Evolutionary conservation across 2,113 vertebrate species (phyloP), one percentile per base, ranked within the genome.

Genomic region (Syngnathus scovelli): DNA sequence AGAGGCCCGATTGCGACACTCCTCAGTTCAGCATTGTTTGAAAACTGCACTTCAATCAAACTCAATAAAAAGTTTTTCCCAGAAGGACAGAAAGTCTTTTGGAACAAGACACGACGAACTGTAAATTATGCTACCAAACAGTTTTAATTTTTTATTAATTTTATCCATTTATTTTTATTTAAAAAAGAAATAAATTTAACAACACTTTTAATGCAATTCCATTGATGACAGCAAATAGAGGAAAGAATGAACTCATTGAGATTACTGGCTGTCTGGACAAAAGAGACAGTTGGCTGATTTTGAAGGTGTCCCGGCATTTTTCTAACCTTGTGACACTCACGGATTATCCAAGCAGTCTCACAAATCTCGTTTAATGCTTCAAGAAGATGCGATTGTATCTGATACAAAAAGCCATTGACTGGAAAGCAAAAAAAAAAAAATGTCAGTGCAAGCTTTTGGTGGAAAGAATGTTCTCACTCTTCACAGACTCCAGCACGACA

Each of bases 301-400:
- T 58, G 15, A 36, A 36, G 27, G 27, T 58, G 12, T 16, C 2
- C 13, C 6, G 27, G 36, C 27, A 58, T 58, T 18, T 51, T 58
- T 58, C 55, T 58, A 58, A 58, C 55, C 55, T 58, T 58, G 27
- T 58, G 55, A 58, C 15, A 7, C 55, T 8, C 23, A 56, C 36
- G 27, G 54, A 36, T 56, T 27, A 27, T 15, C 36, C 54, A 36
- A 2, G 27, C 27, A 18, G 7, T 36, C 13, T 36, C 1, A 15
- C 55, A 36, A 33, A 36, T 16, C 7, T 23, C 10, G 0, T 48
- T n/a, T 7, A 55, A 27, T 11, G 12, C 55, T 16, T 36, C n/a
- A n/a, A 18, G 10, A 33, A 56, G 27, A 36, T 15, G 27, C 10
- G 27, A 1, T 36, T 36, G 18, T 36, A 15, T 27, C 55, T 36